Evolutionary conservation across 2,888 invertebrate species (phyloP), one percentile per base, ranked within the genome.

Genomic region (Ormyrus nitidulus): DNA sequence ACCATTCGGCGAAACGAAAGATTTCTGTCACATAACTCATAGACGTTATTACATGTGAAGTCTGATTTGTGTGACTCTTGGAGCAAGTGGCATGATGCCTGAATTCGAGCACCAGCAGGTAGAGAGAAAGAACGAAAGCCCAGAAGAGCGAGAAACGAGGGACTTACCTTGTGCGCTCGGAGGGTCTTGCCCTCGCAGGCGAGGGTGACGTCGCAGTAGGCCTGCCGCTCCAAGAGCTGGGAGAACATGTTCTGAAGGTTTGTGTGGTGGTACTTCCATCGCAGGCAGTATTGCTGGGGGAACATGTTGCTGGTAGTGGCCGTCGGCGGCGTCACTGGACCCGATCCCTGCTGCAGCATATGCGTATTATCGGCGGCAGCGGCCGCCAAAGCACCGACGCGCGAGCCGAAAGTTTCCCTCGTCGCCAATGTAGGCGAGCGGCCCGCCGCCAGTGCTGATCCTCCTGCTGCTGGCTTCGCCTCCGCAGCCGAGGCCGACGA

Each of bases 211-310:
- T 96, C 95, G 91, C 97, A 97, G 91, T 97, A 97, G 82, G 96
- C 95, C 89, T 97, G 97, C 89, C 96, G 90, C 89, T 96, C 96
- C 80, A 97, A 91, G 78, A 98, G 92, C 91, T 96, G 96, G 75
- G 96, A 95, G 91, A 97, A 97, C 95, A 96, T 96, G 53, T 94
- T 95, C 92, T 96, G 96, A 84, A 97, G 93, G 90, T 97, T 97
- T 84, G 95, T 95, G 91, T 97, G 96, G 91, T 97, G 97, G 91
- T 97, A 96, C 89, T 97, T 97, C 97, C 97, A 97, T 91, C 97
- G 92, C 86, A 97, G 92, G 90, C 97, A 97, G 92, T 97, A 97
- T 91, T 97, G 97, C 91, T 97, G 97, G 77, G 96, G 95, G 92
- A 94, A 92, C 95, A 96, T 95, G 91, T 91, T 91, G 84, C 51